phyloP scores from a whole-genome alignment of 2,113 vertebrate species.

The Trichomycterus rosablanca region DNA sequence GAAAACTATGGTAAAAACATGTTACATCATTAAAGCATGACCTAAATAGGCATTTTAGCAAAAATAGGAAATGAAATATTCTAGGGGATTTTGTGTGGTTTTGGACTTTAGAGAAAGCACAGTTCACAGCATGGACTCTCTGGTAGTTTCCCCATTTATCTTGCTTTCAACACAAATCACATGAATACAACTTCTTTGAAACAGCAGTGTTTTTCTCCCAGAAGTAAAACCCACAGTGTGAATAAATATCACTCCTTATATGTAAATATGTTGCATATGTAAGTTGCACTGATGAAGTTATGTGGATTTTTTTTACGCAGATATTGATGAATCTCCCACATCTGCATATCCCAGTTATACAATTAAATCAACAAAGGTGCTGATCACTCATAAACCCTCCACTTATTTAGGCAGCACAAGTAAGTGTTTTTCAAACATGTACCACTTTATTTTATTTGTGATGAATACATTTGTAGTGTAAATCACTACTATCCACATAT shows the following conservation, averaged over 20 bases:
- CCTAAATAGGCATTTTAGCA: constrained; percentile 11
- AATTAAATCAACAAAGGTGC: background rate
- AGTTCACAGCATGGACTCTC: constrained; percentile 6
- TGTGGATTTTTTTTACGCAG: constrained; percentile 5
- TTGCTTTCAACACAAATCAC: constrained; percentile 30
- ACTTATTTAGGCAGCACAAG: background rate
- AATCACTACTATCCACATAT: too few relatives aligned
- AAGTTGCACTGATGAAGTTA: too few relatives aligned
- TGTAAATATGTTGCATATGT: too few relatives aligned
- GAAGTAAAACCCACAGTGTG: too few relatives aligned
- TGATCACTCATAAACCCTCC: background rate
- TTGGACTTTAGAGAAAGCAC: constrained; percentile 42
- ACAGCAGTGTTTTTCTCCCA: background rate
- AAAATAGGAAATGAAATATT: constrained; percentile 38
- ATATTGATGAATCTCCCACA: background rate
- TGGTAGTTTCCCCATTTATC: constrained; percentile 34
- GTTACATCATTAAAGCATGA: background rate
- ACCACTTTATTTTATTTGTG: background rate
- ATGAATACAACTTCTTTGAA: constrained; percentile 29
- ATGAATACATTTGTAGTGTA: background rate
- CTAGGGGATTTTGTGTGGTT: constrained; percentile 38
- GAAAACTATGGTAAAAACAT: constrained; percentile 52
- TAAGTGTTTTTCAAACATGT: background rate
- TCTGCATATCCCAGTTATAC: background rate
- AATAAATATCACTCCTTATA: too few relatives aligned